A percentile compares a stretch with the other conserved stretches of the same genome.
Conservation (phyloP, 2,797 vertebrate genomes). For the Leucoraja ocellata region DNA sequence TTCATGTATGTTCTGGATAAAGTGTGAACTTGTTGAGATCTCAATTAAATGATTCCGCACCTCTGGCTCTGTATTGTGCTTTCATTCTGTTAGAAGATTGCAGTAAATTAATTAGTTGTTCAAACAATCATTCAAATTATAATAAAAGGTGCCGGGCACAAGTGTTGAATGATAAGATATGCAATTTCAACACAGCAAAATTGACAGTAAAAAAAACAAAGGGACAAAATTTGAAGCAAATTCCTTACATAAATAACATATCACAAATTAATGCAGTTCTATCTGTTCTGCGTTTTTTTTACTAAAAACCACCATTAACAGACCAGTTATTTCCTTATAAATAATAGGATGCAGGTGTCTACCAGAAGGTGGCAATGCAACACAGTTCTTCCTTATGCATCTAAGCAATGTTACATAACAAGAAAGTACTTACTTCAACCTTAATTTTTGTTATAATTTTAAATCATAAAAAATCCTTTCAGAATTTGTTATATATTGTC, state of each 20-base stretch:
- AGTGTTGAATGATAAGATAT: not conserved
- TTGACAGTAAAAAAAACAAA: too few species aligned
- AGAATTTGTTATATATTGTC: not conserved
- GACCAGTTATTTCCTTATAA: not conserved
- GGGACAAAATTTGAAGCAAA: not conserved
- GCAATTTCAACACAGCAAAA: not conserved
- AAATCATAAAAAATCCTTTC: too few species aligned
- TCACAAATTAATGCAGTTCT: not conserved
- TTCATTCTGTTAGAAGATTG: not conserved
- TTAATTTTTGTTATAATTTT: too few species aligned
- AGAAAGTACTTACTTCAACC: too few species aligned
- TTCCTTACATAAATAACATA: too few species aligned
- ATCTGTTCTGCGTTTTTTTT: not conserved
- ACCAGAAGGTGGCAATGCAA: constrained; percentile 26
- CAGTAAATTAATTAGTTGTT: not conserved
- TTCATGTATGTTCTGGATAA: not conserved
- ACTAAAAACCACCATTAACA: not conserved
- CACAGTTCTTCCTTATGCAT: not conserved
- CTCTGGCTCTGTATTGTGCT: not conserved
- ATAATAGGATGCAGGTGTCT: not conserved
- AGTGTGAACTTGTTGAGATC: not conserved
- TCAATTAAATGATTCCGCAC: too few species aligned
- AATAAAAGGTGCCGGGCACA: not conserved
- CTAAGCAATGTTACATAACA: too few species aligned
- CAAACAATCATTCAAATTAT: not conserved